A percentile compares a stretch with the other conserved stretches of the same genome.
Conservation (phyloP, 2,113 vertebrate genomes). For the Synchiropus splendidus region DNA sequence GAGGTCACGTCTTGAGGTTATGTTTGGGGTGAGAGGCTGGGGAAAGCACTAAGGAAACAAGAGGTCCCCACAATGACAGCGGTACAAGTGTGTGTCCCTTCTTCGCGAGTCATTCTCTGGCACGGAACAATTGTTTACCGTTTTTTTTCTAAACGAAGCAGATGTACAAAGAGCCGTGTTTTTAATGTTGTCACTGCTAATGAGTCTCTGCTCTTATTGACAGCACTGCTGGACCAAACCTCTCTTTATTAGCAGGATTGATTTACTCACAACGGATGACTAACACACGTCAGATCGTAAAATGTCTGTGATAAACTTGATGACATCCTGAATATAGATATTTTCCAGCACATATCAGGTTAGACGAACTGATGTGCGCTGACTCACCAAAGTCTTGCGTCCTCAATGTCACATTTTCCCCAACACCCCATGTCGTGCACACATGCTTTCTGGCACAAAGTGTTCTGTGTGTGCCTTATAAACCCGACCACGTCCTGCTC, state of each 20-base stretch:
- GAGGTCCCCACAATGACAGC: too few species aligned
- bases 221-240: slow-evolving; percentile 45
- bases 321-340: too few species aligned
- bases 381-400: slow-evolving; percentile 16
- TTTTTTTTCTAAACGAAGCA: slow-evolving; percentile 36
- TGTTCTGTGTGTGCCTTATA: slow-evolving; percentile 51
- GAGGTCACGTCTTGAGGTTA: too few species aligned
- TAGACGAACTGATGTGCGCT: slow-evolving; percentile 17
- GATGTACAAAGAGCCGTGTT: slow-evolving; percentile 40
- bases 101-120: background rate
- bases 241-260: slow-evolving; percentile 44
- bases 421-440: slow-evolving; percentile 37
- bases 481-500: slow-evolving; percentile 37
- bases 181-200: slow-evolving; percentile 26
- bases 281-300: too few species aligned
- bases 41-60: too few species aligned
- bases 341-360: too few species aligned
- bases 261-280: slow-evolving; percentile 10
- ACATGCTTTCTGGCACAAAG: slow-evolving; percentile 62
- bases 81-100: slow-evolving; percentile 2
- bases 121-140: slow-evolving; percentile 44
- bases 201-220: slow-evolving; percentile 42
- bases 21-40: too few species aligned
- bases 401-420: background rate
- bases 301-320: too few species aligned